Conservation (phyloP, 2,113 vertebrate genomes). For the Rhea pennata region DNA sequence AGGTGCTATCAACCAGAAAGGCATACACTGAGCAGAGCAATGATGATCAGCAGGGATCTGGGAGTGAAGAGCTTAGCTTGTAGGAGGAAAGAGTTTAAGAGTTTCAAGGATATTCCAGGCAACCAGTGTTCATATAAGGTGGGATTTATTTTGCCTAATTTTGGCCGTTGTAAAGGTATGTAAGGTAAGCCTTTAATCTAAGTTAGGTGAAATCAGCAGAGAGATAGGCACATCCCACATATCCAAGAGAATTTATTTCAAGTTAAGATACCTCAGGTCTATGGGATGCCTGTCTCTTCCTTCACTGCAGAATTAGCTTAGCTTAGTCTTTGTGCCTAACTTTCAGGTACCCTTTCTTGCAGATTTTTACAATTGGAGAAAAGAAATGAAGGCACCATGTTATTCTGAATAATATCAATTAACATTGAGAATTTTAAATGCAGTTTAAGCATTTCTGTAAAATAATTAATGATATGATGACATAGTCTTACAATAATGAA, state of each 20-base stretch:
- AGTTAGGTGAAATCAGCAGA: background rate
- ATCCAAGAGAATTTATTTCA: background rate
- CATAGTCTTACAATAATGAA: background rate
- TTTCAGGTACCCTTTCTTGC: background rate
- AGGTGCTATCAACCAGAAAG: background rate
- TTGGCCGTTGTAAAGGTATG: background rate
- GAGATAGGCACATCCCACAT: background rate
- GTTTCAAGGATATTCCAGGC: background rate
- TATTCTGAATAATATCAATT: background rate
- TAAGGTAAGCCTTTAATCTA: background rate
- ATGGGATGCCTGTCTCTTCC: background rate
- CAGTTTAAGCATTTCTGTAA: background rate
- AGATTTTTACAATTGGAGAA: too few species aligned
- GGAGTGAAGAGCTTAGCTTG: background rate
- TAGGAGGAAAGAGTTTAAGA: background rate
- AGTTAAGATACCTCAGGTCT: background rate
- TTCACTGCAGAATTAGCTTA: background rate
- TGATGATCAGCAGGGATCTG: background rate
- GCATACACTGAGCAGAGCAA: background rate
- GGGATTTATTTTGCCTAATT: background rate
- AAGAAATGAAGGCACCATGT: too few species aligned
- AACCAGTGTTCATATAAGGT: background rate
- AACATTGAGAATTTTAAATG: background rate
- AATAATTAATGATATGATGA: background rate
- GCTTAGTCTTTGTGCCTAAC: background rate